A percentile compares a stretch with the other conserved stretches of the same genome.
phyloP scores from a whole-genome alignment of 2,888 invertebrate genomes.

The Notodonta dromedarius region DNA sequence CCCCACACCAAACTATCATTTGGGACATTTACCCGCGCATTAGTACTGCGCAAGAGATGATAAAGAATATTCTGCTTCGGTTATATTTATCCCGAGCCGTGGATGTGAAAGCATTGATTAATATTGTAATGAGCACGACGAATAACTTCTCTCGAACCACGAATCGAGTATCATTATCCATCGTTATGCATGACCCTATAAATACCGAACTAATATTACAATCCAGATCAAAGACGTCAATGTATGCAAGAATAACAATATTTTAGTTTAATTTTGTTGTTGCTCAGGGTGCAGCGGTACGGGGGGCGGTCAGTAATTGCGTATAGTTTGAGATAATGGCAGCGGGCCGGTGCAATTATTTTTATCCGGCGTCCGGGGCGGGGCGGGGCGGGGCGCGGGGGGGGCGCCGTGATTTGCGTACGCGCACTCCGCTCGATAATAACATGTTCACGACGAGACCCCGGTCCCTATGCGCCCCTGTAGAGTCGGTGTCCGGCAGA shows the following conservation, averaged over 20 bases:
- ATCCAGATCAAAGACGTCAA: constrained; percentile 2
- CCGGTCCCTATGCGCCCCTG: constrained; percentile 27
- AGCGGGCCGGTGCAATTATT: constrained; percentile 72
- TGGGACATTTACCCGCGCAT: constrained; percentile 49
- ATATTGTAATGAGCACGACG: constrained; percentile 77
- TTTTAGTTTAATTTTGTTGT: neutral
- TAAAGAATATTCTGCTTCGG: constrained; percentile 60
- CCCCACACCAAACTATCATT: constrained; percentile 50
- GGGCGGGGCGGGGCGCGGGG: constrained; percentile 34
- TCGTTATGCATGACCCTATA: constrained; percentile 8
- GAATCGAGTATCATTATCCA: constrained; percentile 9
- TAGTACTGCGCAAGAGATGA: constrained; percentile 64
- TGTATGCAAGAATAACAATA: constrained; percentile 13
- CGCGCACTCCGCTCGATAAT: constrained; percentile 53
- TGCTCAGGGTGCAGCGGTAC: constrained; percentile 21
- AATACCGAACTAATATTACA: neutral
- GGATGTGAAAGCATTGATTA: constrained; percentile 73
- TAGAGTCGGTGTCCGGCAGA: neutral
- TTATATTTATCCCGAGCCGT: constrained; percentile 58
- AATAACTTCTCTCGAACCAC: constrained; percentile 46
- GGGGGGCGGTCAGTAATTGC: constrained; percentile 66
- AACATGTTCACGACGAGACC: constrained; percentile 39
- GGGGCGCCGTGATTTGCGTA: constrained; percentile 67
- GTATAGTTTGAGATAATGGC: constrained; percentile 74
- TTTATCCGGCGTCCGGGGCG: constrained; percentile 53